Percentiles rank a stretch among this genome's conserved stretches.
These are phyloP conservation scores for Gila orcuttii DNA, from an alignment of 2,113 vertebrate species.

Conservation along the genomic window DNA sequence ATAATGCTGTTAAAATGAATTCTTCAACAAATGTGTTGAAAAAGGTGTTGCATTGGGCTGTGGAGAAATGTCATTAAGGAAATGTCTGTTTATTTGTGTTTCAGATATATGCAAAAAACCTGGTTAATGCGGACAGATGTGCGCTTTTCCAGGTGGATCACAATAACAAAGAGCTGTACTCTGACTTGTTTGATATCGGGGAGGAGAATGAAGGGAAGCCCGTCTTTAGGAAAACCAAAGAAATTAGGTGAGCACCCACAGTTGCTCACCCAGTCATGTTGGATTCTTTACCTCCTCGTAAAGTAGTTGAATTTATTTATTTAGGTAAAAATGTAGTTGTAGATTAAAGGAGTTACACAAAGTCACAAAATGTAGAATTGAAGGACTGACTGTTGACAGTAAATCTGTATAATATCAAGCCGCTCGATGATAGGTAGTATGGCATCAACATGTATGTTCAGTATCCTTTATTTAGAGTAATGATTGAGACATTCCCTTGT, in stretches of 20 bases:
- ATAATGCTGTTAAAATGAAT: neutral
- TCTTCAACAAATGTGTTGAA: neutral
- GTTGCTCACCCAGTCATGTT: neutral
- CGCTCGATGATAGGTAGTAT: too few species aligned
- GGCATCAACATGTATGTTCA: too few species aligned
- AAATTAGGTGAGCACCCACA: conserved; percentile 85
- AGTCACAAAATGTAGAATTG: neutral
- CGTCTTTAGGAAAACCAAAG: conserved; percentile 99
- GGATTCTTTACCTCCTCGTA: neutral
- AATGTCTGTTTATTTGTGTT: conserved; percentile 61
- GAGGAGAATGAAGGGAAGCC: conserved; percentile 97
- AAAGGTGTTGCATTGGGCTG: neutral
- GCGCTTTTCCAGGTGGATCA: conserved; percentile 99
- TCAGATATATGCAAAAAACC: conserved; percentile 99
- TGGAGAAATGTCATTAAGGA: neutral
- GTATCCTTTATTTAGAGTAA: too few species aligned
- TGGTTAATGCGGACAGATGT: conserved; percentile 98
- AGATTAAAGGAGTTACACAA: neutral
- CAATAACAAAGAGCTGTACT: conserved; percentile 96
- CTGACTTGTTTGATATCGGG: conserved; percentile 97
- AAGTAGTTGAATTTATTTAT: neutral
- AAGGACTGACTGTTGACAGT: neutral
- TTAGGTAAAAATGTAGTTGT: neutral
- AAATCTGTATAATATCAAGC: neutral
- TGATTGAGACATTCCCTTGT: too few species aligned